Base-by-base conservation (phyloP, 2,797 vertebrate species). In the Urocyon cinereoargenteus region DNA sequence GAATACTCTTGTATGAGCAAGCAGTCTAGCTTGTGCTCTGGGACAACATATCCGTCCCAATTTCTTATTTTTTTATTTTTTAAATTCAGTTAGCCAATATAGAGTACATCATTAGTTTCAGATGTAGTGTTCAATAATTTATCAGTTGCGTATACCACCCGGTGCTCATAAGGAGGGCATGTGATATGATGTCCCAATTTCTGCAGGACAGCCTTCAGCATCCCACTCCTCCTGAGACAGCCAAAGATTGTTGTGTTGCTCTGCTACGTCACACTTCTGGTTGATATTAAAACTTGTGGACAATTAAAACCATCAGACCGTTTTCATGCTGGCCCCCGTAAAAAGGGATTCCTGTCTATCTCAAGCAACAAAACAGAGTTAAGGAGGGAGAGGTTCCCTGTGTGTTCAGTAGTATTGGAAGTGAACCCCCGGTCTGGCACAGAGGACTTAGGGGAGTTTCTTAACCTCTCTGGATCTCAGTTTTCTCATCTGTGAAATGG, bases 401-500 rank as follows among this genome's bases (percentile, higher is more conserved):
- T 9, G 4, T 51, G 24, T 66, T 81, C 70, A 45, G 6, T 9
- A 78, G 78, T 28, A 1, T 21, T 36, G 82, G 28, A 21, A 26
- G 6, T 86, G 86, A 91, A 79, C 51, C 53, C 59, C 24, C 10
- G 31, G 45, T 86, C 86, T 66, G 73, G 31, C 57, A 14, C 1
- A 26, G 68, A 55, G 61, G 82, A 24, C 51, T 36, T 1, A 53
- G 59, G 21, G 18, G 19, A 40, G 21, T 51, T 70, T 55, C 72
- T 77, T 91, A 77, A 45, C 11, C 3, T 77, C 8, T 18, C 79
- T 10, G 81, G 66, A 34, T 61, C 85, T 96, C 62, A 26, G 18
- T 86, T 92, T 96, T 86, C 45, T 78, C 28, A 24, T 61, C n/a
- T 77, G 49, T 53, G 8, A 28, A 72, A 40, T n/a, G 70, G 88